Evolutionary conservation across 37 sponge, comb jelly and placozoan genomes (phyloP).

Genomic region (Halisarca cf. caerulea): DNA sequence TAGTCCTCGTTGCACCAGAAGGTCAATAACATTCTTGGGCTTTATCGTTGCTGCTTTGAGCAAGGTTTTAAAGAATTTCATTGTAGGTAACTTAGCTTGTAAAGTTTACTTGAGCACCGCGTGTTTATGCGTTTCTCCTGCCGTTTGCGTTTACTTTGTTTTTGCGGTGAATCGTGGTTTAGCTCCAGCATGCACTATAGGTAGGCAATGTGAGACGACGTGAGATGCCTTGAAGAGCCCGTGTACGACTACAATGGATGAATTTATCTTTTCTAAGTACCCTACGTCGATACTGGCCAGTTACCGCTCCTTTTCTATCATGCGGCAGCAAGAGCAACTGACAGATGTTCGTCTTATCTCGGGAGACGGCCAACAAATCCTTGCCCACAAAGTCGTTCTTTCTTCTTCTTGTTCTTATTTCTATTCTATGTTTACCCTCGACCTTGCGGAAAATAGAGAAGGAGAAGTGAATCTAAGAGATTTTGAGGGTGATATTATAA

Average conservation of each 20-base stretch:
- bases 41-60: neutral
- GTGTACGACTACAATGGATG: neutral
- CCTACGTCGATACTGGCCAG: neutral
- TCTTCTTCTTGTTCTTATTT: conserved; percentile 53
- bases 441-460: conserved; percentile 39
- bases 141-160: too few species aligned
- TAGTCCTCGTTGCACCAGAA: neutral
- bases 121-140: too few species aligned
- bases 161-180: too few species aligned
- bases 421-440: conserved; percentile 47
- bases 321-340: conserved; percentile 46
- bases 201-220: too few species aligned
- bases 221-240: too few species aligned
- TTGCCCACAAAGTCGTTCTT: conserved; percentile 48
- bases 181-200: too few species aligned
- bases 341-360: conserved; percentile 44
- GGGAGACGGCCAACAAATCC: conserved; percentile 15
- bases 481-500: conserved; percentile 26
- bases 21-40: neutral
- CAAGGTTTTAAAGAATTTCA: neutral
- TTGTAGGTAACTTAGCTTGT: neutral
- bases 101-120: too few species aligned
- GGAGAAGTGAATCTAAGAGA: conserved; percentile 31
- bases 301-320: neutral
- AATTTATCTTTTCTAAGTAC: neutral